Conservation (phyloP, 2,797 vertebrate genomes). For the Pangasius macronema region DNA sequence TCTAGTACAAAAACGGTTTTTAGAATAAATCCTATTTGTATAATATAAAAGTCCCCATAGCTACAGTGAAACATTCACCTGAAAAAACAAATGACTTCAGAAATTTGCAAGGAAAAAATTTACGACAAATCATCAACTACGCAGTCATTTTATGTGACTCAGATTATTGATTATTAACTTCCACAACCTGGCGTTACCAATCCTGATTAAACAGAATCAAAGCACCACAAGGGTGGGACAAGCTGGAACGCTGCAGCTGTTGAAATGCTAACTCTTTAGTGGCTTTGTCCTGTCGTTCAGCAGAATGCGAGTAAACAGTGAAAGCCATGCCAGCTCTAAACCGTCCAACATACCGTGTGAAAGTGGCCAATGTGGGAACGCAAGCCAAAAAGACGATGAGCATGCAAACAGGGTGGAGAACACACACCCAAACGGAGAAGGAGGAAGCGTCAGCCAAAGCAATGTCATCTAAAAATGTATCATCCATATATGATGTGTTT, state of each 20-base stretch:
- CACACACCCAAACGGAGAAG: constrained; percentile 12
- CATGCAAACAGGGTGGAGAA: background rate
- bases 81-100: background rate
- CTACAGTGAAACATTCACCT: background rate
- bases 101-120: background rate
- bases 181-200: background rate
- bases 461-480: background rate
- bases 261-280: constrained; percentile 29
- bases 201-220: background rate
- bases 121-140: background rate
- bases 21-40: background rate
- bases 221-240: constrained; percentile 23
- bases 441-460: constrained; percentile 8
- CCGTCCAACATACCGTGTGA: constrained; percentile 59
- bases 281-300: constrained; percentile 59
- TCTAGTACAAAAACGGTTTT: background rate
- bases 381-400: constrained; percentile 53
- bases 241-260: constrained; percentile 40
- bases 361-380: constrained; percentile 41
- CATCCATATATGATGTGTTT: too few species aligned
- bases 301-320: constrained; percentile 64
- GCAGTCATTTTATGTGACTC: background rate
- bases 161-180: constrained; percentile 5
- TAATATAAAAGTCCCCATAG: background rate
- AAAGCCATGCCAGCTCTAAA: constrained; percentile 56